Conservation (phyloP, 2,888 invertebrate genomes). For the Phlogophora meticulosa region DNA sequence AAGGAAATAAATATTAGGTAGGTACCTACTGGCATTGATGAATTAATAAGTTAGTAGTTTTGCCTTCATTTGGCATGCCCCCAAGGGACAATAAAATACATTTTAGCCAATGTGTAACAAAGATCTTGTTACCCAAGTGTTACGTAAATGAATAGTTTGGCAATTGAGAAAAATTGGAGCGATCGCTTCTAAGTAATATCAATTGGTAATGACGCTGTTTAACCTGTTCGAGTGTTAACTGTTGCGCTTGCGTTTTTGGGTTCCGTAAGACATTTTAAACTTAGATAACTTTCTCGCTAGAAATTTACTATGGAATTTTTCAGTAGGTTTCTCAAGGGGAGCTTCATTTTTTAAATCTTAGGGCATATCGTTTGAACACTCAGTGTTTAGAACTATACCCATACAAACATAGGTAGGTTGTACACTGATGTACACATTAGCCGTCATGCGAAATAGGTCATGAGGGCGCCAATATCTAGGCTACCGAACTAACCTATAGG, state of each 20-base stretch:
- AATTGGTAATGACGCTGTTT: constrained; percentile 41
- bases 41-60: constrained; percentile 18
- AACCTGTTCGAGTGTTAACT: constrained; percentile 59
- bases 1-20: constrained; percentile 3
- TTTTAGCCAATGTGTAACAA: constrained; percentile 58
- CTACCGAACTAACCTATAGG: background rate
- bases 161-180: constrained; percentile 63
- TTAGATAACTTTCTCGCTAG: background rate
- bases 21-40: constrained; percentile 17
- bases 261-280: too few species aligned
- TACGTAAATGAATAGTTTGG: constrained; percentile 61
- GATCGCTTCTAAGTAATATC: constrained; percentile 55
- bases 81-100: constrained; percentile 47
- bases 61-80: constrained; percentile 40
- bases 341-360: background rate
- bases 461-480: background rate
- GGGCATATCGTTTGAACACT: background rate
- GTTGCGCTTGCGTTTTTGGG: constrained; percentile 48
- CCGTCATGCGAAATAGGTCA: background rate
- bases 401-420: too few species aligned
- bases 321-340: background rate
- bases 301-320: background rate
- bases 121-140: constrained; percentile 59
- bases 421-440: background rate
- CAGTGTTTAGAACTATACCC: background rate